These are phyloP conservation scores for Heliconius ethilla DNA, from an alignment of 2,888 invertebrate genomes.

Conservation along the genomic window DNA sequence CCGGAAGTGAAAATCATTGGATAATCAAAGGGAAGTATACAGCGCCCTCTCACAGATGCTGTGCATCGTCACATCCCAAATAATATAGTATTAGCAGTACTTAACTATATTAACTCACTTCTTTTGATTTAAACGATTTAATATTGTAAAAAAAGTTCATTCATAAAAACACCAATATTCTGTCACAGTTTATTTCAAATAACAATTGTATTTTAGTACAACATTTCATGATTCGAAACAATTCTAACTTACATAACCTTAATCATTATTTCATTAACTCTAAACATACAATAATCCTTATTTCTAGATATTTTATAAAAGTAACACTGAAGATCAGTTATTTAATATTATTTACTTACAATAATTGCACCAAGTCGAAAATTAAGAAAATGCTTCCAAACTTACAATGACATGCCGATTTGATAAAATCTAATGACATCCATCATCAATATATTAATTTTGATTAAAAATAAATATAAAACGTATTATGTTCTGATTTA, in stretches of 20 bases:
- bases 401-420: conserved; percentile 50
- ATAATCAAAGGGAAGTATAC: too few relatives aligned
- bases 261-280: conserved; percentile 40
- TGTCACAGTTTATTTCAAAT: conserved; percentile 69
- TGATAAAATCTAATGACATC: conserved; percentile 57
- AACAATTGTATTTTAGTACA: conserved; percentile 61
- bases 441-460: conserved; percentile 50
- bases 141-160: background rate
- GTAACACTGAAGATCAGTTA: conserved; percentile 60
- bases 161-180: conserved; percentile 55
- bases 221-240: conserved; percentile 53
- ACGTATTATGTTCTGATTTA: conserved; percentile 38
- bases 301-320: conserved; percentile 22
- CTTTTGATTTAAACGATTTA: background rate
- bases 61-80: too few relatives aligned
- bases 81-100: too few relatives aligned
- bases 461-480: conserved; percentile 44
- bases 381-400: conserved; percentile 67
- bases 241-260: conserved; percentile 57
- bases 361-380: conserved; percentile 75
- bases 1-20: too few relatives aligned
- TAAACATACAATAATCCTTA: conserved; percentile 40
- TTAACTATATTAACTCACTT: too few relatives aligned
- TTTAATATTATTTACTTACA: conserved; percentile 48
- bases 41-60: too few relatives aligned